Percentiles rank a stretch among this genome's conserved stretches.
Conservation (phyloP, 2,888 invertebrate species). For the Drepanosiphum platanoidis region DNA sequence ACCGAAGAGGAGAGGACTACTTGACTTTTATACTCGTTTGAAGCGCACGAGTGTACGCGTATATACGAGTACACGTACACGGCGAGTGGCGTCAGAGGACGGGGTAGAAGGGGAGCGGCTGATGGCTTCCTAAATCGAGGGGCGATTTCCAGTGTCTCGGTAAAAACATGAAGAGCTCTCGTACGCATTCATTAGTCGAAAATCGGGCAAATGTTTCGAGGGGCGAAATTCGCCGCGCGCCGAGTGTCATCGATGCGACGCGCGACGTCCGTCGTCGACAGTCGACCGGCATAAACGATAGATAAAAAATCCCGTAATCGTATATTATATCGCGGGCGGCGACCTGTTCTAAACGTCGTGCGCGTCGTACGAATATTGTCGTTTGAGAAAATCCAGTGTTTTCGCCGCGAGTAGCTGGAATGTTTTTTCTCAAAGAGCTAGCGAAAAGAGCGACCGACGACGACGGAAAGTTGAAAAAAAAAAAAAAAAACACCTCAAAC, state of each 20-base stretch:
- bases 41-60: background rate
- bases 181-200: background rate
- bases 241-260: background rate
- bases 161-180: background rate
- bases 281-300: background rate
- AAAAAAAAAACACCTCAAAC: too few species aligned
- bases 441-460: too few species aligned
- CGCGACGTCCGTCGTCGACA: background rate
- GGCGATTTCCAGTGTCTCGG: background rate
- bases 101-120: background rate
- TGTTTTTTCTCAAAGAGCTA: too few species aligned
- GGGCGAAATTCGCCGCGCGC: background rate
- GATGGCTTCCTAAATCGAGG: background rate
- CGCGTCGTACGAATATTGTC: too few species aligned
- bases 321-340: too few species aligned
- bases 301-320: too few species aligned
- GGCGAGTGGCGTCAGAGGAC: background rate
- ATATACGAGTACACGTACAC: background rate
- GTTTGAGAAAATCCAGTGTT: too few species aligned
- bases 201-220: conserved; percentile 9
- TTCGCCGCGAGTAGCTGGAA: too few species aligned
- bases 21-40: background rate
- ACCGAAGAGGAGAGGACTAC: background rate
- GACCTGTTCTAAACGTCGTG: too few species aligned
- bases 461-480: too few species aligned